Conservation (phyloP, 1,140 invertebrate genomes). For the Drosophila biarmipes region DNA sequence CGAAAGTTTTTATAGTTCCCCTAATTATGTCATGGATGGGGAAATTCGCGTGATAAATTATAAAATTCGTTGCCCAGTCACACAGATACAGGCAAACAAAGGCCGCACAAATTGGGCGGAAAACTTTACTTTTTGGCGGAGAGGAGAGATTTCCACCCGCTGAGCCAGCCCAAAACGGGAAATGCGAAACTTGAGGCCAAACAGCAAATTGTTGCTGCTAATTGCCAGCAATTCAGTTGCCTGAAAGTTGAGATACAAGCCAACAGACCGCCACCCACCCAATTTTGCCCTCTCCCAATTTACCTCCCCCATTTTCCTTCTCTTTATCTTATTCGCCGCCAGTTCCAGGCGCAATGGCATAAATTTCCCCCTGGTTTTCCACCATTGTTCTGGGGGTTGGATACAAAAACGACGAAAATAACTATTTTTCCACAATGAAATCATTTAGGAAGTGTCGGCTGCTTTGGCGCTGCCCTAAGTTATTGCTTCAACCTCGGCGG, state of each 20-base stretch:
- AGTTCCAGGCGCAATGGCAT: constrained; percentile 30
- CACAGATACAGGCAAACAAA: constrained; percentile 35
- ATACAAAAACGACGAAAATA: constrained; percentile 34
- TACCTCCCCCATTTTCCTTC: background rate
- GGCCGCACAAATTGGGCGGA: constrained; percentile 40
- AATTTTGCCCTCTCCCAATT: background rate
- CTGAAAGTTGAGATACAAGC: constrained; percentile 43
- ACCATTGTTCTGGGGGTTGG: constrained; percentile 34
- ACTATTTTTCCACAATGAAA: constrained; percentile 77
- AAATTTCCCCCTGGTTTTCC: constrained; percentile 40
- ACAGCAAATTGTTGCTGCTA: constrained; percentile 79
- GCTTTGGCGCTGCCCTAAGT: constrained; percentile 45
- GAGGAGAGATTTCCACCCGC: constrained; percentile 3
- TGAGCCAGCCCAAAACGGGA: constrained; percentile 26
- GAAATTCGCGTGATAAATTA: constrained; percentile 34
- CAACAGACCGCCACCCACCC: constrained; percentile 8
- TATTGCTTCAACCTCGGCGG: constrained; percentile 56
- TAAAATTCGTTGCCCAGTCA: constrained; percentile 18
- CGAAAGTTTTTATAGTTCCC: constrained; percentile 21
- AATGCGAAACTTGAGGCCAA: constrained; percentile 67
- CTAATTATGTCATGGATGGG: constrained; percentile 27
- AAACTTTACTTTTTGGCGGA: constrained; percentile 40
- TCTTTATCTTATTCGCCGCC: constrained; percentile 3
- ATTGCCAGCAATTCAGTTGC: constrained; percentile 73
- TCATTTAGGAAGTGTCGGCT: constrained; percentile 74